Conservation (phyloP, 2,113 vertebrate species). For the Eupsittula cactorum region DNA sequence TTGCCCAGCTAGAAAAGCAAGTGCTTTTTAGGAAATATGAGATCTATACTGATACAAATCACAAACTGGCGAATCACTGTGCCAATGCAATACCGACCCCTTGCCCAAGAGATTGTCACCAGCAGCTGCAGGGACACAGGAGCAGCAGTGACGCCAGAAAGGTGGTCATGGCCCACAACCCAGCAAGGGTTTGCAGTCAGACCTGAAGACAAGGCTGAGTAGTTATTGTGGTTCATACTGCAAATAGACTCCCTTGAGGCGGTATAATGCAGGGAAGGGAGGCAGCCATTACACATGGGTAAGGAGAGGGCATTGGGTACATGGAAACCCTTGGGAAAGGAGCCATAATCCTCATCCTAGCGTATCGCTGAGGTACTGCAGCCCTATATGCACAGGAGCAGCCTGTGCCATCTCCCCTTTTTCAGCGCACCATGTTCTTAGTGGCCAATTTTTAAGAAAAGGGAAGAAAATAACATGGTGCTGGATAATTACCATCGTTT, state of each 20-base stretch:
- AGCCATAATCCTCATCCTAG: background rate
- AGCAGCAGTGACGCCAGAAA: background rate
- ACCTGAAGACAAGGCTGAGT: background rate
- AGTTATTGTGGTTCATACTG: accelerated
- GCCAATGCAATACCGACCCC: accelerated
- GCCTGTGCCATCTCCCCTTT: accelerated
- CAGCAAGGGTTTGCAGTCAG: accelerated
- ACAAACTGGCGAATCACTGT: accelerated
- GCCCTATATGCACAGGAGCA: background rate
- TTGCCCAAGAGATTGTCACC: accelerated
- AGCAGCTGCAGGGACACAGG: background rate
- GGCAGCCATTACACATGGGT: background rate
- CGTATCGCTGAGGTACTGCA: background rate
- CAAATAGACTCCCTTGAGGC: background rate
- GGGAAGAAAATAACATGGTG: background rate
- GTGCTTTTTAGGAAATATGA: background rate
- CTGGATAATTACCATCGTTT: constrained; percentile 47
- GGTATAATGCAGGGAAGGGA: accelerated
- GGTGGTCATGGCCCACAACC: background rate
- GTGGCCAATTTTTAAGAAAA: background rate
- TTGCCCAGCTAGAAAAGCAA: background rate
- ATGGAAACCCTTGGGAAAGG: background rate
- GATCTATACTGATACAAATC: background rate
- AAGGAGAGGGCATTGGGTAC: background rate
- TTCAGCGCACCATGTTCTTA: background rate